Base-by-base conservation (phyloP, 2,113 vertebrate species). In the Atherinomorus stipes region DNA sequence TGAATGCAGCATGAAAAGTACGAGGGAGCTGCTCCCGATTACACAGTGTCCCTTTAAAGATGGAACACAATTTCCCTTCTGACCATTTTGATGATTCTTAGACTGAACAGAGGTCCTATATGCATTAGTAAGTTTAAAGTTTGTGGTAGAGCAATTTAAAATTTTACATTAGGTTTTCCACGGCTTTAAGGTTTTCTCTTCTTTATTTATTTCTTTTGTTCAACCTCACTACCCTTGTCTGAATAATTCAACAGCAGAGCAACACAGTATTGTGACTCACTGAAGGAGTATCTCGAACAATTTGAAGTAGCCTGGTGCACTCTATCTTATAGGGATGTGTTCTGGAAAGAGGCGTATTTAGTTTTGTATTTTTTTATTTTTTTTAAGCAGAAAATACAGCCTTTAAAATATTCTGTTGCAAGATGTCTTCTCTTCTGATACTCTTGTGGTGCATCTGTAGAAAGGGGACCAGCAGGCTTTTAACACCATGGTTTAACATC, bases 201-300 rank as follows among this genome's bases (percentile, higher is more conserved):
- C 7, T n/a, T n/a, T 11, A 2, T 25, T 44, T 25, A 68, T 72
- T 63, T 8, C 31, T 9, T 34, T 9, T 34, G n/a, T n/a, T 8
- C 31, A 70, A 26, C 59, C 44, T 56, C 16, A 31, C 18, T 51
- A 28, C 26, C 45, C 19, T 2, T 4, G 56, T 69, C 56, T 77
- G 63, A 64, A 68, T 71, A 87, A 85, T 89, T 84, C 78, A 85
- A 63, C 63, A 26, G 72, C 50, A 40, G 26, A 64, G 57, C 57
- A 64, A 73, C 59, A 56, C 28, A 38, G 45, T 67, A 57, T 63
- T 75, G 66, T 75, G 78, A 62, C 51, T 84, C 71, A 64, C 42
- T 51, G 64, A 45, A 25, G 68, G 51, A 64, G 8, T 47, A 67
- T 61, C 73, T 59, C 53, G 70, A 81, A 66, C 53, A 54, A 37